A percentile compares a stretch with the other conserved stretches of the same genome.
Evolutionary conservation across 2,113 vertebrate genomes (phyloP).

Genomic region (Chlorocebus sabaeus): DNA sequence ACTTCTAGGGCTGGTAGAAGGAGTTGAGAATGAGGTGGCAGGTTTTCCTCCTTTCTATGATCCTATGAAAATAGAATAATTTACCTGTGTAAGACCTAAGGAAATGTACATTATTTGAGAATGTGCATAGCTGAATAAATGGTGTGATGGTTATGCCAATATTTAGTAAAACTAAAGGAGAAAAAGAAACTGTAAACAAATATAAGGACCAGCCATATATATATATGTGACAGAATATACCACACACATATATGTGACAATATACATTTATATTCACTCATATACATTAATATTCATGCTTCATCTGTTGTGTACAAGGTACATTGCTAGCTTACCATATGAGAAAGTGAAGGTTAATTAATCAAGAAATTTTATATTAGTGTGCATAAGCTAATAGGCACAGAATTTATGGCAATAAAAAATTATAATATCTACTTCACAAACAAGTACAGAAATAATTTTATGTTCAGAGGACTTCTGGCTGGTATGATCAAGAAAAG

Average conservation of each 20-base stretch:
- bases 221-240: not conserved
- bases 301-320: not conserved
- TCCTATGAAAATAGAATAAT: not conserved
- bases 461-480: not conserved
- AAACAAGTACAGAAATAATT: not conserved
- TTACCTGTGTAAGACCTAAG: not conserved
- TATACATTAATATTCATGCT: not conserved
- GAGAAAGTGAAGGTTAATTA: not conserved
- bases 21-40: not conserved
- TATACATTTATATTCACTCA: not conserved
- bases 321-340: not conserved
- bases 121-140: not conserved
- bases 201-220: not conserved
- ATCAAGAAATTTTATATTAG: not conserved
- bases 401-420: not conserved
- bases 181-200: not conserved
- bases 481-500: not conserved
- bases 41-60: not conserved
- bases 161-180: conserved; percentile 1
- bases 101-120: not conserved
- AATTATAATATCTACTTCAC: not conserved
- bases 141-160: not conserved
- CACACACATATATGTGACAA: not conserved
- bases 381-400: not conserved
- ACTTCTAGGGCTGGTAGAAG: not conserved